Evolutionary conservation across 2,797 vertebrate genomes (phyloP).

Genomic region (Platalea minor): DNA sequence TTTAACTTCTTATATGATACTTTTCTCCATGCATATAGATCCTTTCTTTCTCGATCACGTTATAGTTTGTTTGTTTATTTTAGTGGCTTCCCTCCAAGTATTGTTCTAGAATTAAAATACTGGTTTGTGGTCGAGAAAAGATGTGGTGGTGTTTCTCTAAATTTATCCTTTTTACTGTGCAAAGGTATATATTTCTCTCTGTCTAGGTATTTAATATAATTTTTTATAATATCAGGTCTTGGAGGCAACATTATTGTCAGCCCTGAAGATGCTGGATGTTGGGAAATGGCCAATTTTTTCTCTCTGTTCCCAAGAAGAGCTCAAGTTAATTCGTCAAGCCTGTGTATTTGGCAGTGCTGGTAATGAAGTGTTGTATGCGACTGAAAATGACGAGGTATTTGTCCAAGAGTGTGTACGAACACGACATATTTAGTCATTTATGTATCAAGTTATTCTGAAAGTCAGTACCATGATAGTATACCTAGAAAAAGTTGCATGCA

Average conservation of each 20-base stretch:
- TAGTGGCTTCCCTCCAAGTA: background rate
- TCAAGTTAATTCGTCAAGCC: conserved; percentile 90
- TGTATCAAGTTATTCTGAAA: background rate
- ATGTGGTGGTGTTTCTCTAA: background rate
- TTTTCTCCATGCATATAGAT: background rate
- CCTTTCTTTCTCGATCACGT: background rate
- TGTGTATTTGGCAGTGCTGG: conserved; percentile 96
- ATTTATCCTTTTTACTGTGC: background rate
- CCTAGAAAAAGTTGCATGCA: background rate
- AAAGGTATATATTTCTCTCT: background rate
- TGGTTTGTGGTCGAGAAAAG: background rate
- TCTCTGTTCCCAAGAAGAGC: conserved; percentile 91
- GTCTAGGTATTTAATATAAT: background rate
- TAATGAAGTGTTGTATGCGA: conserved; percentile 94
- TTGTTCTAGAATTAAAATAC: background rate
- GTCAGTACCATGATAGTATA: background rate
- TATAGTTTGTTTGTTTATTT: background rate
- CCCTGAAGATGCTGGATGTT: conserved; percentile 94
- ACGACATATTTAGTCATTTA: background rate
- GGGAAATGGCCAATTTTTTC: conserved; percentile 99
- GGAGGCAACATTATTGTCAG: conserved; percentile 58
- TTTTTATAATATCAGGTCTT: conserved; percentile 54
- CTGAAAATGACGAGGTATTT: conserved; percentile 93
- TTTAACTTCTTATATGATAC: background rate
- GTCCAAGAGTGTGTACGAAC: background rate